A percentile compares a stretch with the other conserved stretches of the same genome.
These are phyloP conservation scores for Mya arenaria DNA, from an alignment of 1,140 invertebrate genomes.

Conservation along the genomic window DNA sequence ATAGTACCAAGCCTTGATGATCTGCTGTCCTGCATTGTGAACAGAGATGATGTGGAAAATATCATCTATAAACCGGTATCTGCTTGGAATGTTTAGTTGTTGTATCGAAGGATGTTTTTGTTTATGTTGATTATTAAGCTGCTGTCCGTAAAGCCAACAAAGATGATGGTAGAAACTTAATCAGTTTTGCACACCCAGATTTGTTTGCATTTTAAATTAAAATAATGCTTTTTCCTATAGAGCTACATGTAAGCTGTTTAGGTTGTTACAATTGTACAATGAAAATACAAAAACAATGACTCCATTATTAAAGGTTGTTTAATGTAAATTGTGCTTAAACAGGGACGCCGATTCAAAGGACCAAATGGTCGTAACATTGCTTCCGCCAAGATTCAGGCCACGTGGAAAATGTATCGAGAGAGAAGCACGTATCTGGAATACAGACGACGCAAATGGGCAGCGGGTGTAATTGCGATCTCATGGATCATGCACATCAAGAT, in stretches of 20 bases:
- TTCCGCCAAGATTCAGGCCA: slow-evolving; percentile 78
- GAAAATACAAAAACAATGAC: neutral
- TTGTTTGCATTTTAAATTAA: neutral
- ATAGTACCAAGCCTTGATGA: slow-evolving; percentile 72
- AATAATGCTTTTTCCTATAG: neutral
- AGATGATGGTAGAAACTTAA: too few relatives aligned
- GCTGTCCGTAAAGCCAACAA: too few relatives aligned
- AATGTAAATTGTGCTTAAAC: too few relatives aligned
- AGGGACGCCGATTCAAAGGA: slow-evolving; percentile 77
- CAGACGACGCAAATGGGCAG: slow-evolving; percentile 79
- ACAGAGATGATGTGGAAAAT: slow-evolving; percentile 79
- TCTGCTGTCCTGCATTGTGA: slow-evolving; percentile 76
- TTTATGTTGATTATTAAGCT: too few relatives aligned
- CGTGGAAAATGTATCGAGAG: slow-evolving; percentile 75
- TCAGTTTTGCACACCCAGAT: neutral
- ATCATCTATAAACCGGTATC: slow-evolving; percentile 75
- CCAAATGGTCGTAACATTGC: slow-evolving; percentile 73
- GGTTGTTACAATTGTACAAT: neutral
- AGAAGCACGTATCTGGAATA: slow-evolving; percentile 78
- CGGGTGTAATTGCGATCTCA: slow-evolving; percentile 80
- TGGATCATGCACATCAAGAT: slow-evolving; percentile 81
- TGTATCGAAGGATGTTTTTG: too few relatives aligned
- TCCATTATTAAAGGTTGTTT: neutral
- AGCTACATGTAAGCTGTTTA: neutral
- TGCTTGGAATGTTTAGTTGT: slow-evolving; percentile 62